These are phyloP conservation scores for Geotrupes spiniger DNA, from an alignment of 2,888 invertebrate genomes.

Conservation along the genomic window DNA sequence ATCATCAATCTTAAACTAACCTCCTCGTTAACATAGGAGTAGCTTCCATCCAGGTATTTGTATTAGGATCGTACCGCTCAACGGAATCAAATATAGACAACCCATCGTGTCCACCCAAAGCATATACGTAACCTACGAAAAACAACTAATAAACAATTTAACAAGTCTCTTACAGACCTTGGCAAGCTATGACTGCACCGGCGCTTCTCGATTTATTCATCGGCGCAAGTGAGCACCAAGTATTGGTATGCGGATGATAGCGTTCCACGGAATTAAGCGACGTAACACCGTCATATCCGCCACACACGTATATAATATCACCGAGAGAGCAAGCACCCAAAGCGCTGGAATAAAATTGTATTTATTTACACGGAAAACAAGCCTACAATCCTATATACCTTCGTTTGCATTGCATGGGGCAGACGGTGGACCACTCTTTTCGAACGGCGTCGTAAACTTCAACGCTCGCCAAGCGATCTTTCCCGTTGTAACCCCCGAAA, in stretches of 20 bases:
- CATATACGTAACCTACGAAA: slow-evolving; percentile 68
- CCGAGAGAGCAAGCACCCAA: slow-evolving; percentile 78
- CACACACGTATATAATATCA: slow-evolving; percentile 78
- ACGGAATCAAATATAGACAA: slow-evolving; percentile 84
- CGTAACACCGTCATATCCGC: slow-evolving; percentile 81
- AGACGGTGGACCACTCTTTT: slow-evolving; percentile 73
- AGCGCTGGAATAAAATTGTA: slow-evolving; percentile 55
- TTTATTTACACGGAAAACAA: too few relatives aligned
- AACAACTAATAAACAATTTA: background rate
- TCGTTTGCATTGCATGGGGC: slow-evolving; percentile 76
- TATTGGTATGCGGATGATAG: slow-evolving; percentile 70
- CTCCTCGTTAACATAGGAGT: slow-evolving; percentile 76
- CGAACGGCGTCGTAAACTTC: slow-evolving; percentile 77
- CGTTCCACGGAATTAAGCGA: slow-evolving; percentile 81
- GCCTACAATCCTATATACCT: slow-evolving; percentile 57
- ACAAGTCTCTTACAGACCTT: slow-evolving; percentile 33
- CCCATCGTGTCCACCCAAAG: slow-evolving; percentile 85
- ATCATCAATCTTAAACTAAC: too few relatives aligned
- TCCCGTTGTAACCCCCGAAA: slow-evolving; percentile 83
- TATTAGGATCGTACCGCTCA: slow-evolving; percentile 74
- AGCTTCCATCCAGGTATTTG: slow-evolving; percentile 70
- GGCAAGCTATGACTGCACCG: slow-evolving; percentile 49
- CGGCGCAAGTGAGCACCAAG: slow-evolving; percentile 70
- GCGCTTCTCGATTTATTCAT: slow-evolving; percentile 64
- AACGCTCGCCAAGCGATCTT: slow-evolving; percentile 76